Conservation (phyloP, 2,888 invertebrate species). For the Drosophila pegasa region DNA sequence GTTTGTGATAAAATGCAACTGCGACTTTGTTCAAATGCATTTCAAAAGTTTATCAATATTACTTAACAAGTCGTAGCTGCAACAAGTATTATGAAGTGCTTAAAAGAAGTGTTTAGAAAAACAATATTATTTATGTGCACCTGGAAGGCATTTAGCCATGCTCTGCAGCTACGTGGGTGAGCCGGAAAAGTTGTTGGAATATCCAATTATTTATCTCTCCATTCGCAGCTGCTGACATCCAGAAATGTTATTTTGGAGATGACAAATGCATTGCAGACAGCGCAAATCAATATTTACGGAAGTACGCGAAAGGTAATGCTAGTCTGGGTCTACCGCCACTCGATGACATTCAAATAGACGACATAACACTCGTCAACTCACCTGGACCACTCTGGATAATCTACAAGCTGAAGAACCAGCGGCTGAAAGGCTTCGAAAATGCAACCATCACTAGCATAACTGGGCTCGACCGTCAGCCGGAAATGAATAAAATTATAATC, state of each 20-base stretch:
- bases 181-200: fast-evolving
- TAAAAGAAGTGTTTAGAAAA: neutral
- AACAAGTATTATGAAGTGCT: slow-evolving; percentile 6
- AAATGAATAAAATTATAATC: slow-evolving; percentile 1
- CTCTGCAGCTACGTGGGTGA: slow-evolving; percentile 26
- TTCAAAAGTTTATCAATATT: slow-evolving; percentile 2
- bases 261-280: slow-evolving; percentile 17
- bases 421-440: slow-evolving; percentile 34
- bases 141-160: neutral
- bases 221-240: slow-evolving; percentile 25
- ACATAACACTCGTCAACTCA: slow-evolving; percentile 17
- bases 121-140: slow-evolving; percentile 2
- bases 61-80: neutral
- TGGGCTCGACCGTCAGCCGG: slow-evolving; percentile 15
- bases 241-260: slow-evolving; percentile 36
- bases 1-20: slow-evolving; percentile 22
- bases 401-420: slow-evolving; percentile 20
- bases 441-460: slow-evolving; percentile 15
- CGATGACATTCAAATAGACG: slow-evolving; percentile 13
- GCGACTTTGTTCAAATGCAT: neutral
- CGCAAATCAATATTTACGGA: slow-evolving; percentile 20
- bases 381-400: slow-evolving; percentile 26
- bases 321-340: slow-evolving; percentile 17
- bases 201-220: neutral
- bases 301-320: slow-evolving; percentile 18